Base-by-base conservation (phyloP, 2,888 invertebrate genomes). In the Sesia bembeciformis region DNA sequence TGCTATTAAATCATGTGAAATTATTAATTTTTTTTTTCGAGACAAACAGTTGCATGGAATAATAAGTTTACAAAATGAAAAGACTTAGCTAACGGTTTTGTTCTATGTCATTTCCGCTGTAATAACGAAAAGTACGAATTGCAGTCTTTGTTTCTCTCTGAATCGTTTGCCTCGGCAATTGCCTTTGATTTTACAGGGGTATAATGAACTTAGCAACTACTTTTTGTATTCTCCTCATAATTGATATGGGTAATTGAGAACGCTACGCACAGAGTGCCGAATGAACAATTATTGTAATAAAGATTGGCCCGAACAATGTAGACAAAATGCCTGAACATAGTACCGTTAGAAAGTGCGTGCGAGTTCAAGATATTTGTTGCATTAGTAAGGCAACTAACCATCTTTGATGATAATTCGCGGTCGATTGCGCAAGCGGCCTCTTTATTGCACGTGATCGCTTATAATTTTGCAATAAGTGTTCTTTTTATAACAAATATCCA, bases 391-490 rank as follows among this genome's bases (percentile, higher is more conserved):
- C n/a, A n/a, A n/a, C n/a, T 78, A 78, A 79, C 82, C 82, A 79
- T 74, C 82, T 74, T 84, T 84, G 84, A 77, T 75, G 81, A 79
- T 79, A 80, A 77, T 71, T 65, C 62, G 66, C 67, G 67, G 66
- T 61, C 64, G 70, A 76, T 86, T 87, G 79, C 78, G 78, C 76
- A 84, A 86, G 67, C 72, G 79, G 67, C 79, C 81, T 74, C 75
- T 65, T 75, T 84, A 81, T 80, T 62, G 81, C 85, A 84, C 83
- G 84, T 84, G 85, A 74, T 74, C 66, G 61, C 68, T 67, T 63
- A 72, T 67, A 65, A 64, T 81, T 80, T 82, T 65, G 79, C 78
- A 83, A 84, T 23, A 23, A 23, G 23, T 23, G 2, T 1, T 23
- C 23, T 23, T 23, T 23, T 23, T 23, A 23, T 23, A 23, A 23